Conservation (phyloP, 2,888 invertebrate genomes). For the Teleogryllus oceanicus region DNA sequence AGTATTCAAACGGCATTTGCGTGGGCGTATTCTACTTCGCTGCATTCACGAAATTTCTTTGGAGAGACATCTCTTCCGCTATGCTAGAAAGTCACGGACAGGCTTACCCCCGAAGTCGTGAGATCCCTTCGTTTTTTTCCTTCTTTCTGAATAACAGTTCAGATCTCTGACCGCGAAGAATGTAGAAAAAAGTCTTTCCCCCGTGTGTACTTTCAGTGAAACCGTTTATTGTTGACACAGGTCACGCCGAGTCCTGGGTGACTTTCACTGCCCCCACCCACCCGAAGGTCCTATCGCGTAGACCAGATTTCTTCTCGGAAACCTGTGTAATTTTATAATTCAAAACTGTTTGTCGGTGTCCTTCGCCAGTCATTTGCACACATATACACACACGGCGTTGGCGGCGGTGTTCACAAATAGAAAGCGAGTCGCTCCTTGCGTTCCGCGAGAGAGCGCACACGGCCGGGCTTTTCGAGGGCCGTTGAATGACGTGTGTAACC, state of each 20-base stretch:
- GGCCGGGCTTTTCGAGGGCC: not conserved
- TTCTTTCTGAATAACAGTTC: too few relatives aligned
- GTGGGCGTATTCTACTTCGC: too few relatives aligned
- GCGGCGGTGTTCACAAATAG: not conserved
- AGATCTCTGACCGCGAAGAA: too few relatives aligned
- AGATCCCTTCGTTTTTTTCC: too few relatives aligned
- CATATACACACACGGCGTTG: not conserved
- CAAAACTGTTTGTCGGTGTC: not conserved
- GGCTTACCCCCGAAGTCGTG: too few relatives aligned
- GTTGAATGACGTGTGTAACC: not conserved
- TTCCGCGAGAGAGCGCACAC: not conserved
- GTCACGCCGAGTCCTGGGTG: not conserved
- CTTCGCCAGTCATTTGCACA: constrained; percentile 4
- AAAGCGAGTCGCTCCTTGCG: not conserved
- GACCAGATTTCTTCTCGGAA: not conserved
- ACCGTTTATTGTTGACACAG: not conserved
- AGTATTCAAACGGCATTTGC: too few relatives aligned
- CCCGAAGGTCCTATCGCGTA: not conserved
- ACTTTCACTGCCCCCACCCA: not conserved
- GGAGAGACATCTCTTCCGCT: too few relatives aligned
- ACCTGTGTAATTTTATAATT: constrained; percentile 8
- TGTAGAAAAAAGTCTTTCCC: not conserved
- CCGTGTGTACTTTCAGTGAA: not conserved
- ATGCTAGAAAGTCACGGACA: too few relatives aligned
- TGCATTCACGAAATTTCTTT: too few relatives aligned